Evolutionary conservation across 2,797 vertebrate genomes (phyloP).

Genomic region (Parauchenoglanis ngamensis): DNA sequence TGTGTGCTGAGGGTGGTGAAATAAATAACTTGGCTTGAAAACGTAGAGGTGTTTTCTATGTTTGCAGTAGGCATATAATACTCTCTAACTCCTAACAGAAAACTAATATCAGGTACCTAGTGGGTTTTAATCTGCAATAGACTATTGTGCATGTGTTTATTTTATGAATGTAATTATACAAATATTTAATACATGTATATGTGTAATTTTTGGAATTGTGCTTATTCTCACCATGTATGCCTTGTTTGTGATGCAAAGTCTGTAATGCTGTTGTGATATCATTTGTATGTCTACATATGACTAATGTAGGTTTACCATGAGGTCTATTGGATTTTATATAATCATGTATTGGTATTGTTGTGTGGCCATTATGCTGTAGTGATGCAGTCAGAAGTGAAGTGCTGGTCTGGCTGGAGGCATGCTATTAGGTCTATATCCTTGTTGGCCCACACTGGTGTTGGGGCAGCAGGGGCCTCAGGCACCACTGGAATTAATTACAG

Average conservation of each 20-base stretch:
- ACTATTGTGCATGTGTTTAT: background rate
- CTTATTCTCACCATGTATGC: background rate
- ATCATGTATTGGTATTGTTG: conserved; percentile 2
- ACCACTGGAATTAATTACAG: conserved; percentile 99
- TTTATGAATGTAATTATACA: background rate
- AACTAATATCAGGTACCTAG: background rate
- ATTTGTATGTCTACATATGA: background rate
- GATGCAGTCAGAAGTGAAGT: conserved; percentile 32
- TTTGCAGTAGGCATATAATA: background rate
- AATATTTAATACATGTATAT: background rate
- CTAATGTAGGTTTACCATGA: background rate
- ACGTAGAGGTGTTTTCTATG: conserved; percentile 1
- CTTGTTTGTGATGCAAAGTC: background rate
- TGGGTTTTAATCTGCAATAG: background rate
- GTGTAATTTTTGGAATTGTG: background rate
- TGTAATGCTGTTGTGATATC: background rate
- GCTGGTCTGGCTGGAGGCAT: conserved; percentile 33
- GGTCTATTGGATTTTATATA: conserved; percentile 6
- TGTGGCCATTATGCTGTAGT: conserved; percentile 18
- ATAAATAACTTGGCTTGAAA: conserved; percentile 19
- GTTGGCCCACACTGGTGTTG: conserved; percentile 86
- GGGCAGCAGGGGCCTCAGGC: conserved; percentile 85
- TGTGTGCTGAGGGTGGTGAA: conserved; percentile 18
- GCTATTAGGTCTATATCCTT: conserved; percentile 57
- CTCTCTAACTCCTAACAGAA: background rate